Base-by-base conservation (phyloP, 2,113 vertebrate species). In the Morone saxatilis region DNA sequence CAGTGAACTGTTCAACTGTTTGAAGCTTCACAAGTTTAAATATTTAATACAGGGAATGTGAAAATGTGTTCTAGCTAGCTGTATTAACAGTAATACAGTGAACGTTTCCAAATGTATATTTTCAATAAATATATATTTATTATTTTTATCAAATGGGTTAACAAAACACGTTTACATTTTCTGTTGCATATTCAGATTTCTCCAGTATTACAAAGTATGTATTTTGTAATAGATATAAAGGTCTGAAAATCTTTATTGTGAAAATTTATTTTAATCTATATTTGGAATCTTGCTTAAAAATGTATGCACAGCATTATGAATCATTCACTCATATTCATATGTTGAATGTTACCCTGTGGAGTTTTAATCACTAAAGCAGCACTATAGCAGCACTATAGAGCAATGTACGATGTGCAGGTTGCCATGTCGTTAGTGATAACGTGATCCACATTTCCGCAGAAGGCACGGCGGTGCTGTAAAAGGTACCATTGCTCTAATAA, bases 1-100 rank as follows among this genome's bases (percentile, higher is more conserved):
- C n/a, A 31, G 47, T 53, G 74, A 76, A 66, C 48, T 76, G 13
- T 53, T 54, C 48, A 19, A 40, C 60, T 56, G 57, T 63, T 82
- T 70, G 65, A 77, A 71, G 50, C 40, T 63, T 76, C 38, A 43
- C 31, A 16, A 47, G 11, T 36, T 43, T 59, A 59, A 72, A 72
- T 67, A 66, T 60, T 78, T 48, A 2, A 71, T 65, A 54, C 5
- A 36, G 16, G 45, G 16, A 78, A 41, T 41, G 10, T 41, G 9
- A 45, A 70, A 25, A 31, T 57, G 25, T 38, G 41, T 31, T 31
- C 31, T 31, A 31, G 2, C 48, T 1, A 12, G 48, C 20, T 71
- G 20, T 45, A 10, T 9, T 20, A 47, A 68, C 17, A 41, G 54
- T 48, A 51, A 41, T 14, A 68, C 12, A 38, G 16, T 47, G 13